phyloP scores from a whole-genome alignment of 2,888 invertebrate species.

The Caenorhabditis afra region DNA sequence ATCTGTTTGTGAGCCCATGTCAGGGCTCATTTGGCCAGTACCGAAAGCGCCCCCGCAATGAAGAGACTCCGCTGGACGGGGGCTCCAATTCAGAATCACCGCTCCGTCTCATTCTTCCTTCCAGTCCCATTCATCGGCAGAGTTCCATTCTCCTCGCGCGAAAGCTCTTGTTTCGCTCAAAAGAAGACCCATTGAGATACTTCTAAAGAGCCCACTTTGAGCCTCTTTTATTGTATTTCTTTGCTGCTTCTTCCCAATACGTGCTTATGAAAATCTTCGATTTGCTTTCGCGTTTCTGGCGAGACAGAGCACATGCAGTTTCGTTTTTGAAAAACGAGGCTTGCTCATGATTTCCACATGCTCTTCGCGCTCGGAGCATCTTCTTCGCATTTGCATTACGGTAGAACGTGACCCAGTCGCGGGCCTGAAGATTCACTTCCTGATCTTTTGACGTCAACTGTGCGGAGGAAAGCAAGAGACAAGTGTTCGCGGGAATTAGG shows the following conservation, averaged over 20 bases:
- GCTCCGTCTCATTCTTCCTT: background rate
- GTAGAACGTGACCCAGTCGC: no score
- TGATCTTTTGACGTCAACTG: no score
- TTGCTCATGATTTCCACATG: no score
- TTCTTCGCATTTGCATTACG: background rate
- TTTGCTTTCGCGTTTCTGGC: background rate
- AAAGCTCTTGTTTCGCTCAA: background rate
- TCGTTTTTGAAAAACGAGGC: background rate
- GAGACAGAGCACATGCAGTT: slow-evolving; percentile 4
- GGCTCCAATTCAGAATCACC: no score
- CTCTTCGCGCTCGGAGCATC: no score
- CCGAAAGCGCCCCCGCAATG: no score
- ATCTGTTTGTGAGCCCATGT: slow-evolving; percentile 9
- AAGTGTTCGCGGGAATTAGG: slow-evolving; percentile 3
- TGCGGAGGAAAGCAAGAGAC: background rate
- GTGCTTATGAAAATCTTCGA: background rate
- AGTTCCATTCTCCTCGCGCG: background rate
- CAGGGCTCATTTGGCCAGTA: background rate
- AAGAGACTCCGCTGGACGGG: no score
- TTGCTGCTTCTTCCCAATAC: slow-evolving; percentile 13
- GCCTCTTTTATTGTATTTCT: slow-evolving; percentile 39
- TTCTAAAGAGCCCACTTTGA: slow-evolving; percentile 55
- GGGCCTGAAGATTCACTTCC: no score
- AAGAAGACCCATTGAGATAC: slow-evolving; percentile 48
- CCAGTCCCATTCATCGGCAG: background rate